Base-by-base conservation (phyloP, 2,888 invertebrate genomes). In the Phorcus lineatus region DNA sequence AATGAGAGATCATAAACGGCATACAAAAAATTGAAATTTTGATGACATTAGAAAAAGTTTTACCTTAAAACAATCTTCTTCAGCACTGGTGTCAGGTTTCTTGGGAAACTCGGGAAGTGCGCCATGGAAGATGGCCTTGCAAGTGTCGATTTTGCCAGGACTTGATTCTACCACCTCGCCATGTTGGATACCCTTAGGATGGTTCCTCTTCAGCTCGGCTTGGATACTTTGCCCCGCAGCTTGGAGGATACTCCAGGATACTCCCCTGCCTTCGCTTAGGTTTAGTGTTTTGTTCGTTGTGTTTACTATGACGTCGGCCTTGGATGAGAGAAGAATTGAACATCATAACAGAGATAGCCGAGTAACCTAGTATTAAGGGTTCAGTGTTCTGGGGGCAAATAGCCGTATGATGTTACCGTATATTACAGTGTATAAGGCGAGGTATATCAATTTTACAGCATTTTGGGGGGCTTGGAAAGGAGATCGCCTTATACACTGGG, bases 231-330 rank as follows among this genome's bases (percentile, higher is more conserved):
- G 47, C 3, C 85, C 85, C 13, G 80, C 85, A 22, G 53, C 79
- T 28, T 80, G 55, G 13, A 83, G 62, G 13, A 85, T 53, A 13
- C 77, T 62, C 13, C 36, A 74, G 7, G 85, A 83, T 16, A 85
- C 31, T 6, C 54, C 77, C 16, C 81, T 81, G 16, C 79, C 28
- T 0, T 16, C 57, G 4, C 62, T 22, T 28, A 85, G 62, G n/a
- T 82, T 78, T 16, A 85, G 55, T 36, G 78, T 24, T 4, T 47
- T 22, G 54, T 83, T 83, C 17, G 81, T 80, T 24, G 83, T 80
- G 53, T 85, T 85, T 24, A 62, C 62, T 24, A 62, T 22, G 24
- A 62, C 16, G 22, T 62, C 62, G n/a, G 62, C 62, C 62, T 62
- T 47, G 47, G 3, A 36, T 3, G 7, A 47, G 11, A 47, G 47